Percentiles rank a stretch among this genome's conserved stretches.
These are phyloP conservation scores for Astropecten irregularis DNA, from an alignment of 53 echinoderm and acorn worm species.

Conservation along the genomic window DNA sequence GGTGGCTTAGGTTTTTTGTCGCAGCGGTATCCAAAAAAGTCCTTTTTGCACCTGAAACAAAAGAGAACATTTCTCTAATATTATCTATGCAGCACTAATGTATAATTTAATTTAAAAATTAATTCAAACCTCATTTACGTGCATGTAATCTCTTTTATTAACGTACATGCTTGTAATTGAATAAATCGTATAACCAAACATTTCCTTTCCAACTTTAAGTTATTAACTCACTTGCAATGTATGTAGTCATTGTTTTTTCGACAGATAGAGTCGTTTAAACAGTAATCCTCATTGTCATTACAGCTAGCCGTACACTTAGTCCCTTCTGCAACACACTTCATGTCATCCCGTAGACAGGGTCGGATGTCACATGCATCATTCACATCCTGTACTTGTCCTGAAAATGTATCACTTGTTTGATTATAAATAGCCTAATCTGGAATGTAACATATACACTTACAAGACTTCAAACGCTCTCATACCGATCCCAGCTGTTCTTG, in stretches of 20 bases:
- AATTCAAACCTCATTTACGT: not conserved
- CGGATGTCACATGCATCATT: constrained; percentile 40
- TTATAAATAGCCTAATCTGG: no score
- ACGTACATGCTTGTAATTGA: not conserved
- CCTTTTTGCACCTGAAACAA: constrained; percentile 26
- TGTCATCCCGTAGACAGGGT: constrained; percentile 12
- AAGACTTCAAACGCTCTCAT: no score
- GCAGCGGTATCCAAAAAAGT: constrained; percentile 24
- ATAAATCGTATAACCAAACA: not conserved
- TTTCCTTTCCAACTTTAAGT: no score
- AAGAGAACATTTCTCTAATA: no score
- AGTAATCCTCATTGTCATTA: constrained; percentile 21
- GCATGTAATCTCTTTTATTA: not conserved
- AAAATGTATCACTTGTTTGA: no score
- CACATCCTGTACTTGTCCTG: not conserved
- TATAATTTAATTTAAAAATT: not conserved
- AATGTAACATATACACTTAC: no score
- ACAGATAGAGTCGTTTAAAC: constrained; percentile 40
- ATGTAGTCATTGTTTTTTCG: constrained; percentile 26
- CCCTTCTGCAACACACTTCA: constrained; percentile 31
- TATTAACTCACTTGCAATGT: constrained; percentile 28
- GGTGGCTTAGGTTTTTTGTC: constrained; percentile 19
- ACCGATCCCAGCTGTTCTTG: no score
- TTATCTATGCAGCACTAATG: no score
- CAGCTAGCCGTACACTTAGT: constrained; percentile 25